A percentile compares a stretch with the other conserved stretches of the same genome.
These are phyloP conservation scores for Euzetes globulus DNA, from an alignment of 2,888 invertebrate species.

Conservation along the genomic window DNA sequence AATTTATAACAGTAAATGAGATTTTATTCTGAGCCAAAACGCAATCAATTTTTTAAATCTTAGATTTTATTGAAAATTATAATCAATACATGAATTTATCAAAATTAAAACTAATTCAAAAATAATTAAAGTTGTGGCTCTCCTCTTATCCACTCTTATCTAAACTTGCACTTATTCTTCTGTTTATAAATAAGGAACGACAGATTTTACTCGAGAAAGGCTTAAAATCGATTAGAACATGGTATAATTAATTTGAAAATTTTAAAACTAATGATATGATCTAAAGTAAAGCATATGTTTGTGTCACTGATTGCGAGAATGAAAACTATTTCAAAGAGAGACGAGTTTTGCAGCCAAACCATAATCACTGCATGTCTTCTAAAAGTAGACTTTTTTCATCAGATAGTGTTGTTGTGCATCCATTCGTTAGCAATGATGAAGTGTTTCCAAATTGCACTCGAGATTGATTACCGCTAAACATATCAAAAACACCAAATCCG, in stretches of 20 bases:
- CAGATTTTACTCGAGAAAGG: background rate
- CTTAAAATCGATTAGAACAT: background rate
- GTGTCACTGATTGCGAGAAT: background rate
- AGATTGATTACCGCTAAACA: background rate
- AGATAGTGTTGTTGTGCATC: constrained; percentile 3
- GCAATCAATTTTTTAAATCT: too few relatives aligned
- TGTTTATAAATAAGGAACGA: background rate
- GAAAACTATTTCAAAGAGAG: constrained; percentile 22
- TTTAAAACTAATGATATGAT: too few relatives aligned
- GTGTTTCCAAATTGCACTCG: constrained; percentile 21
- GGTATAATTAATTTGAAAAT: too few relatives aligned
- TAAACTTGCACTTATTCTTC: background rate
- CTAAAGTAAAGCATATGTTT: background rate
- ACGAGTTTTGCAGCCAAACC: background rate
- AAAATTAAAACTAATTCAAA: too few relatives aligned
- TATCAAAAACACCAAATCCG: constrained; percentile 2
- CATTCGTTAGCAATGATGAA: constrained; percentile 26
- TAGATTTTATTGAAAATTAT: too few relatives aligned
- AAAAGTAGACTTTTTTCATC: constrained; percentile 8
- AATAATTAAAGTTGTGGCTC: too few relatives aligned
- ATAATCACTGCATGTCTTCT: background rate
- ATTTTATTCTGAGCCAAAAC: too few relatives aligned
- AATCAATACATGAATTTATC: too few relatives aligned
- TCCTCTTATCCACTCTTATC: constrained; percentile 1
- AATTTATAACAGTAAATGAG: too few relatives aligned